Evolutionary conservation across 1,140 invertebrate species (phyloP).

Genomic region (Rhysida immarginata): DNA sequence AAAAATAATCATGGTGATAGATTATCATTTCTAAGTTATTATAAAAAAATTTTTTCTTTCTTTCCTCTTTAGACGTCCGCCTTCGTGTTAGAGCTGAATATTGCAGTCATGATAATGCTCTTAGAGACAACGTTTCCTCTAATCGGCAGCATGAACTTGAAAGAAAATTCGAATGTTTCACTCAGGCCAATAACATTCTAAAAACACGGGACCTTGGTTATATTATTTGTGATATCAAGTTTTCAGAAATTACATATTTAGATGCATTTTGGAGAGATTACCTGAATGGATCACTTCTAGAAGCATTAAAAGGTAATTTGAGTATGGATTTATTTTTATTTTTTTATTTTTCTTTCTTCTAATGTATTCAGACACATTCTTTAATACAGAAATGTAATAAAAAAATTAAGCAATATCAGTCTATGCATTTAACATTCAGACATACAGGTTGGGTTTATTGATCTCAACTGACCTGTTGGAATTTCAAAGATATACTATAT

Average conservation of each 20-base stretch:
- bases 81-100: conserved; percentile 17
- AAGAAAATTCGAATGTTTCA: conserved; percentile 26
- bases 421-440: too few species aligned
- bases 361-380: too few species aligned
- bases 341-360: too few species aligned
- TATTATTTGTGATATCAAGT: conserved; percentile 31
- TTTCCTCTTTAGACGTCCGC: conserved; percentile 14
- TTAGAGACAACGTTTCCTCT: conserved; percentile 23
- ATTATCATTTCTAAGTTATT: too few species aligned
- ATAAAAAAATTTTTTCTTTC: too few species aligned
- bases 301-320: conserved; percentile 27
- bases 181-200: conserved; percentile 26
- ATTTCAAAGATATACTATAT: too few species aligned
- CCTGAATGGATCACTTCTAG: conserved; percentile 27
- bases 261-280: conserved; percentile 33
- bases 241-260: conserved; percentile 28
- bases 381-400: too few species aligned
- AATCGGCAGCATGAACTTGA: conserved; percentile 25
- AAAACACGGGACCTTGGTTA: conserved; percentile 27
- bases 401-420: too few species aligned
- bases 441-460: too few species aligned
- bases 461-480: too few species aligned
- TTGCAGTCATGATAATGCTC: conserved; percentile 20
- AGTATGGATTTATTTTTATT: too few species aligned
- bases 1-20: background rate